Conservation (phyloP, 2,113 vertebrate genomes). For the Paraplagusia blochii region DNA sequence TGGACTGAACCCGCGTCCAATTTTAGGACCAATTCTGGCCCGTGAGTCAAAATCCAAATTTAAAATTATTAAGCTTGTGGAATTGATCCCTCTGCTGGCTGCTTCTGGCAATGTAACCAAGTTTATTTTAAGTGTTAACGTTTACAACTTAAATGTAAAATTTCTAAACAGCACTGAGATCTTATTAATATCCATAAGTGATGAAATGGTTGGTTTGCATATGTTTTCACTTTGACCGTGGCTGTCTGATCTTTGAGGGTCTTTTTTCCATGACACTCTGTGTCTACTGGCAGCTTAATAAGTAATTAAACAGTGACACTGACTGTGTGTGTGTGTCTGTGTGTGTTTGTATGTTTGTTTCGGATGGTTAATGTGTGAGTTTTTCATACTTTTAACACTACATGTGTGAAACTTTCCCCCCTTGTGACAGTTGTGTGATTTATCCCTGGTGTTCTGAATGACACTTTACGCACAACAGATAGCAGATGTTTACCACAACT, state of each 20-base stretch:
- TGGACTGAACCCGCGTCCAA: too few species aligned
- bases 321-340: slow-evolving; percentile 5
- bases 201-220: slow-evolving; percentile 3
- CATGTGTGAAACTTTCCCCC: slow-evolving; percentile 22
- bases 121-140: not conserved
- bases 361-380: not conserved
- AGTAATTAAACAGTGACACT: slow-evolving; percentile 40
- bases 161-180: too few species aligned
- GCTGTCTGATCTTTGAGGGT: slow-evolving; percentile 13
- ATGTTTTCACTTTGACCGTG: slow-evolving; percentile 21
- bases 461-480: slow-evolving; percentile 28
- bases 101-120: too few species aligned
- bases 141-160: too few species aligned
- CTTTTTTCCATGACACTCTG: slow-evolving; percentile 10
- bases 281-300: slow-evolving; percentile 33
- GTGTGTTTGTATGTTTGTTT: slow-evolving; percentile 9
- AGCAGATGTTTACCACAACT: slow-evolving; percentile 18
- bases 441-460: slow-evolving; percentile 39
- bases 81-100: too few species aligned
- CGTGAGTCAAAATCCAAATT: too few species aligned
- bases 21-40: too few species aligned
- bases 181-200: not conserved
- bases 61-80: too few species aligned
- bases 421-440: slow-evolving; percentile 42
- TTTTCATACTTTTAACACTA: not conserved